These are phyloP conservation scores for Trisateles emortualis DNA, from an alignment of 2,888 invertebrate species.

Conservation along the genomic window DNA sequence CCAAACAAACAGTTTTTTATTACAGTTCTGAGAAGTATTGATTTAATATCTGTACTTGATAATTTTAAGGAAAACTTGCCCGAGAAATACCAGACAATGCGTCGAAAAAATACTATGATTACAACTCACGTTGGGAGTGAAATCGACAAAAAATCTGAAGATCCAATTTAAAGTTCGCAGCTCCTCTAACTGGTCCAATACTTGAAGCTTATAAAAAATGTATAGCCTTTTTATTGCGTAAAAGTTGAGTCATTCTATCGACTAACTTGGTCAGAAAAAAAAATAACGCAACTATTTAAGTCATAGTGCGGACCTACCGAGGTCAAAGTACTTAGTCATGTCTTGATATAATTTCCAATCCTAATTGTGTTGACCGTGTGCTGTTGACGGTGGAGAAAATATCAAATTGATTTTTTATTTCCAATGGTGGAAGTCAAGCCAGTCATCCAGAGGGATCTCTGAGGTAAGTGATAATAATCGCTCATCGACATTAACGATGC, in stretches of 20 bases:
- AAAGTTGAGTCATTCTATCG: conserved; percentile 3
- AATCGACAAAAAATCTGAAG: conserved; percentile 8
- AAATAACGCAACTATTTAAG: not conserved
- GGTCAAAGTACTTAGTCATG: not conserved
- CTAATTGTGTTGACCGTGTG: too few species aligned
- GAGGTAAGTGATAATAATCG: too few species aligned
- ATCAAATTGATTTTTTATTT: too few species aligned
- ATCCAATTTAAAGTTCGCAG: conserved; percentile 6
- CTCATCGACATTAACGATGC: too few species aligned
- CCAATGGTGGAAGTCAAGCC: too few species aligned
- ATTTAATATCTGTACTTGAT: not conserved
- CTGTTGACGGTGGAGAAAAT: too few species aligned
- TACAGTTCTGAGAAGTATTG: too few species aligned
- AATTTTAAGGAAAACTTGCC: too few species aligned
- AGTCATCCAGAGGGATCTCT: too few species aligned
- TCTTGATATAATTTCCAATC: not conserved
- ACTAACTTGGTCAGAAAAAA: not conserved
- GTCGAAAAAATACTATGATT: not conserved
- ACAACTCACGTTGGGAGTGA: not conserved
- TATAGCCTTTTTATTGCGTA: not conserved
- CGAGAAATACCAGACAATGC: too few species aligned
- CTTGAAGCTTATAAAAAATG: not conserved
- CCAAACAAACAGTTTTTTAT: too few species aligned
- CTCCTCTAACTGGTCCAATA: not conserved
- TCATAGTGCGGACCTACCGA: not conserved